phyloP scores from a whole-genome alignment of 2,797 vertebrate species.

The Podarcis siculus region DNA sequence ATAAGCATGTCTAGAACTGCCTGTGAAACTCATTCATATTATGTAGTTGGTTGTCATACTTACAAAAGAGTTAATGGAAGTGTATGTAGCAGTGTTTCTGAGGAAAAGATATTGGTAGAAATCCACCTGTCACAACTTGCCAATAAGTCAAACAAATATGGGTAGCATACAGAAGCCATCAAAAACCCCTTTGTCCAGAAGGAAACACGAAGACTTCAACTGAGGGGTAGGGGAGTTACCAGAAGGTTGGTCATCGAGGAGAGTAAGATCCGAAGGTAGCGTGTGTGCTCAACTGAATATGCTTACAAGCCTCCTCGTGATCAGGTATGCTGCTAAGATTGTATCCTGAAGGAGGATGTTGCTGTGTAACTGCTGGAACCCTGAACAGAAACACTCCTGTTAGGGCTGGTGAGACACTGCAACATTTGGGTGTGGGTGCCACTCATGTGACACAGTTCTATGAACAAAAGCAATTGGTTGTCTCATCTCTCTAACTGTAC shows the following conservation, averaged over 20 bases:
- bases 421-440: not conserved
- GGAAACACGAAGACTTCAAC: no score
- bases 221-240: no score
- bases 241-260: no score
- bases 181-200: no score
- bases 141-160: not conserved
- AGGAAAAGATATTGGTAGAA: not conserved
- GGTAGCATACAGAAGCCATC: not conserved
- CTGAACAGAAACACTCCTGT: not conserved
- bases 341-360: no score
- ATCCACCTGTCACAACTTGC: not conserved
- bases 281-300: no score
- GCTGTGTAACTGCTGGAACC: not conserved
- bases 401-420: not conserved
- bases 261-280: no score
- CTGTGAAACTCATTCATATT: not conserved
- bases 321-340: no score
- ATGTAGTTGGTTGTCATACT: not conserved
- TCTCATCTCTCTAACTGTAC: not conserved
- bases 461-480: no score
- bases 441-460: not conserved
- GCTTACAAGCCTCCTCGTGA: no score
- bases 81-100: not conserved
- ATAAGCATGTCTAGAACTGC: not conserved
- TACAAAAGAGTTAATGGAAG: not conserved